Conservation (phyloP, 2,797 vertebrate genomes). For the Neosilurus hyrtlii region DNA sequence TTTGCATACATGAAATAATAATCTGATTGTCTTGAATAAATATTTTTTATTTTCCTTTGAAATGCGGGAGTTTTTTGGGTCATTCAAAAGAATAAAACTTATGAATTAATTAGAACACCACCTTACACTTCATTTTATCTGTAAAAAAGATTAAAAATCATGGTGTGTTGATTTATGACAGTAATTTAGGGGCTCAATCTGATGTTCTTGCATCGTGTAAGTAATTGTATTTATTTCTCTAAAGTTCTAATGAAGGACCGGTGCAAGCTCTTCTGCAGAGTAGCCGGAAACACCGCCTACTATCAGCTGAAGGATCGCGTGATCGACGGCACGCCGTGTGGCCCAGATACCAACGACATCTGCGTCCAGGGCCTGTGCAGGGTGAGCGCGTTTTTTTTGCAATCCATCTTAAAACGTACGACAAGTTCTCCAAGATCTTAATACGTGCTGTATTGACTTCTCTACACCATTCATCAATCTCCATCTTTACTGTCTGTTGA, state of each 20-base stretch:
- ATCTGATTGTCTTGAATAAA: too few species aligned
- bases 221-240: neutral
- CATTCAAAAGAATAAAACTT: neutral
- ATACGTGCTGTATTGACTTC: neutral
- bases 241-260: slow-evolving; percentile 96
- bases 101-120: too few species aligned
- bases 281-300: slow-evolving; percentile 92
- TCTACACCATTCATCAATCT: neutral
- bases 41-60: too few species aligned
- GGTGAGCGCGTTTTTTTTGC: slow-evolving; percentile 68
- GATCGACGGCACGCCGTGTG: slow-evolving; percentile 91
- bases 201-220: neutral
- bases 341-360: slow-evolving; percentile 96
- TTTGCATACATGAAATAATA: too few species aligned
- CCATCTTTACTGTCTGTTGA: neutral
- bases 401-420: neutral
- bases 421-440: neutral
- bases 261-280: slow-evolving; percentile 97
- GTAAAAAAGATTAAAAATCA: neutral
- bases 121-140: neutral
- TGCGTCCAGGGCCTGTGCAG: slow-evolving; percentile 98
- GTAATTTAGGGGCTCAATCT: neutral
- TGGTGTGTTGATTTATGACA: neutral
- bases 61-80: too few species aligned
- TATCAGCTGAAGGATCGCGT: slow-evolving; percentile 98